Conservation (phyloP, 2,888 invertebrate genomes). For the Lithosia quadra region DNA sequence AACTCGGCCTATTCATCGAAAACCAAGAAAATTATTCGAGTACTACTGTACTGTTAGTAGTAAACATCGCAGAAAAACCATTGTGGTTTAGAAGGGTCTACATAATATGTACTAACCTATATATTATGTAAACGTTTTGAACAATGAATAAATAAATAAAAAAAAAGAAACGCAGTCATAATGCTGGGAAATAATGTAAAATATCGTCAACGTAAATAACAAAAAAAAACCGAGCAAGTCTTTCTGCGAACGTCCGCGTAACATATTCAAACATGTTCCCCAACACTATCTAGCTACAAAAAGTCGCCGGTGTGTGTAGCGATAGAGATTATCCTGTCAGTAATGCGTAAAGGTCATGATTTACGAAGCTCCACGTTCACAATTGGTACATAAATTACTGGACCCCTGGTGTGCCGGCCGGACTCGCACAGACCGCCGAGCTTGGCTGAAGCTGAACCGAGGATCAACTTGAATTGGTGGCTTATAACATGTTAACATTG, state of each 20-base stretch:
- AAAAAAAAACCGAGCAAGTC: neutral
- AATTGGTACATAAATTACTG: constrained; percentile 44
- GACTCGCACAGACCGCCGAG: constrained; percentile 11
- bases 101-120: too few species aligned
- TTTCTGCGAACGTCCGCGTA: neutral
- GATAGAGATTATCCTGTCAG: constrained; percentile 13
- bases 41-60: too few species aligned
- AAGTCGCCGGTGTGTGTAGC: constrained; percentile 10
- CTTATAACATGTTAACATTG: neutral
- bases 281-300: neutral
- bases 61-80: too few species aligned
- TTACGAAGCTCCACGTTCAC: constrained; percentile 32
- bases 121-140: too few species aligned
- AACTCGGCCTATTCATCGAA: too few species aligned
- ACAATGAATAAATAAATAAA: too few species aligned
- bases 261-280: neutral
- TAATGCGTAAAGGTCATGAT: constrained; percentile 34
- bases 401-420: constrained; percentile 27
- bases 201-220: neutral
- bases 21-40: too few species aligned
- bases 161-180: too few species aligned
- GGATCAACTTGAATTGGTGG: neutral
- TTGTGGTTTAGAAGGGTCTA: too few species aligned
- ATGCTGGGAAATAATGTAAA: neutral
- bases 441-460: neutral